These are phyloP conservation scores for Motacilla tschutschensis DNA, from an alignment of 2,113 vertebrate species.

Conservation along the genomic window DNA sequence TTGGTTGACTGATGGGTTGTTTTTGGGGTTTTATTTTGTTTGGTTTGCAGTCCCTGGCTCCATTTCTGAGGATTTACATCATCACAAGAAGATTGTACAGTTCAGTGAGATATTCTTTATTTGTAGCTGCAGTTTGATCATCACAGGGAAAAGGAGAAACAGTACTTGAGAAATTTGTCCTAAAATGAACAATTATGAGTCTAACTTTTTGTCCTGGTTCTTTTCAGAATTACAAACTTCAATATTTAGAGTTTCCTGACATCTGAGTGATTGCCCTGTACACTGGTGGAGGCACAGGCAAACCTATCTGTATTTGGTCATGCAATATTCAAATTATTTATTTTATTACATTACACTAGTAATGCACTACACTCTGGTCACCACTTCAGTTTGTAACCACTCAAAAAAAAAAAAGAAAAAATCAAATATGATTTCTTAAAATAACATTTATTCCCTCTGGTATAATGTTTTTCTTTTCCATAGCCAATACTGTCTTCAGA, in stretches of 20 bases:
- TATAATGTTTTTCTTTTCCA: not conserved
- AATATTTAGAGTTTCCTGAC: not conserved
- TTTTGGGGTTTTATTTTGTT: not conserved
- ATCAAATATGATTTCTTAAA: not conserved
- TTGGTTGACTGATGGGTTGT: too few relatives aligned
- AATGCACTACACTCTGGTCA: not conserved
- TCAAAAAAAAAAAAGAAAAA: too few relatives aligned
- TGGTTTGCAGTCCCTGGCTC: not conserved
- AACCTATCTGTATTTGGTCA: not conserved
- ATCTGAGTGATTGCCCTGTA: not conserved
- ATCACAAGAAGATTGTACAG: not conserved
- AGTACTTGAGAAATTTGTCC: not conserved
- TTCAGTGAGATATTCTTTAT: not conserved
- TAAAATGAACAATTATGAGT: not conserved
- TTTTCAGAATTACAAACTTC: not conserved
- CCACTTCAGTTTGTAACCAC: not conserved
- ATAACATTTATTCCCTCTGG: not conserved
- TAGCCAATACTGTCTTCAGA: not conserved
- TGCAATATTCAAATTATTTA: not conserved
- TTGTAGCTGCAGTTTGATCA: too few relatives aligned
- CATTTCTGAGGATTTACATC: not conserved
- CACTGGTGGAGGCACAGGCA: rapidly evolving
- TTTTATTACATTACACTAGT: not conserved
- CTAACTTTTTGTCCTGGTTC: not conserved
- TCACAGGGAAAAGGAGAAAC: not conserved